Evolutionary conservation across 2,888 invertebrate species (phyloP).

Genomic region (Sisyra nigra): DNA sequence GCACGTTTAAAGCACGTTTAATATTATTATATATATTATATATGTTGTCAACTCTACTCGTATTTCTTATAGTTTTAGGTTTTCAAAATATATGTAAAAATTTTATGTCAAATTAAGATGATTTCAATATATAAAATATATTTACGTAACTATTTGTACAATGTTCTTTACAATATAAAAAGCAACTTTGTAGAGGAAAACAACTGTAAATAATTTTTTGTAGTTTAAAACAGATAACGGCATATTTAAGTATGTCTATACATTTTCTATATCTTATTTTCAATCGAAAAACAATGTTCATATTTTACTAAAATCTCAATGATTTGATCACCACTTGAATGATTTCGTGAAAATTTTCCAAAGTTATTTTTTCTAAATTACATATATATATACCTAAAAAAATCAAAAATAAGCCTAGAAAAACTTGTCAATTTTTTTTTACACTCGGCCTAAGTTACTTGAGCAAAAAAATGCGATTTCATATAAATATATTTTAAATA

Average conservation of each 20-base stretch:
- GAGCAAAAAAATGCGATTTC: not conserved
- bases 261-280: not conserved
- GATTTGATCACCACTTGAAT: not conserved
- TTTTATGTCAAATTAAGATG: too few relatives aligned
- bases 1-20: too few relatives aligned
- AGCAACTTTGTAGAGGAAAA: not conserved
- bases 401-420: conserved; percentile 2
- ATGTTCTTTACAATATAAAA: too few relatives aligned
- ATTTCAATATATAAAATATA: too few relatives aligned
- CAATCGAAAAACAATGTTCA: not conserved
- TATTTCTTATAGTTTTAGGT: too few relatives aligned
- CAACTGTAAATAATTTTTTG: too few relatives aligned
- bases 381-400: conserved; percentile 1
- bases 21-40: too few relatives aligned
- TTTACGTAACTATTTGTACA: too few relatives aligned
- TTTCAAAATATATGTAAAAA: too few relatives aligned
- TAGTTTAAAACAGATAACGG: not conserved
- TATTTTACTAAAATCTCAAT: too few relatives aligned
- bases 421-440: conserved; percentile 5
- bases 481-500: not conserved
- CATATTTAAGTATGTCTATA: not conserved
- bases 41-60: too few relatives aligned
- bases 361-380: conserved; percentile 6
- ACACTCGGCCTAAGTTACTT: conserved; percentile 5
- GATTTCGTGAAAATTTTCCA: conserved; percentile 2